A percentile compares a stretch with the other conserved stretches of the same genome.
Conservation (phyloP, 2,797 vertebrate species). For the Argentina silus region DNA sequence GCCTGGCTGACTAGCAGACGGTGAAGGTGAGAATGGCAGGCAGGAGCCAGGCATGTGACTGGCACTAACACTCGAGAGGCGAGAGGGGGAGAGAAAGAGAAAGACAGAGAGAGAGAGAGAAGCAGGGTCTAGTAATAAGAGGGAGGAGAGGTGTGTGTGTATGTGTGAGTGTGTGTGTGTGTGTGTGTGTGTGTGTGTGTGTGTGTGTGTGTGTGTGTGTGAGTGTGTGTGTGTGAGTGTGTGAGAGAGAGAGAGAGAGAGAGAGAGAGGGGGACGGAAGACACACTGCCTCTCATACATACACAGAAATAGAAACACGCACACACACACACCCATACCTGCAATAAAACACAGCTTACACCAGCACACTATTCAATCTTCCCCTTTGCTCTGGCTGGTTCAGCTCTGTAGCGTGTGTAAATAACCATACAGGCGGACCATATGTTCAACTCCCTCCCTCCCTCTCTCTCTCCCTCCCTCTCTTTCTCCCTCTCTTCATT, state of each 20-base stretch:
- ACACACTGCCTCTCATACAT: neutral
- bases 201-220: neutral
- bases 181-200: neutral
- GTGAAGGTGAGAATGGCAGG: conserved; percentile 25
- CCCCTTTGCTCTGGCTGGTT: neutral
- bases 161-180: neutral
- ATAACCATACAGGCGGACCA: conserved; percentile 32
- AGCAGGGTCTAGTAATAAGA: conserved; percentile 27
- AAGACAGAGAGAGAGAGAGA: conserved; percentile 23
- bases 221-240: neutral
- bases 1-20: neutral
- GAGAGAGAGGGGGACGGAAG: too few relatives aligned
- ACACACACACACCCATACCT: conserved; percentile 21
- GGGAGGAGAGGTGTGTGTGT: neutral
- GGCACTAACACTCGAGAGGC: conserved; percentile 19
- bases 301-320: conserved; percentile 5
- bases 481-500: neutral
- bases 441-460: conserved; percentile 23
- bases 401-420: conserved; percentile 23
- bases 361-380: conserved; percentile 29
- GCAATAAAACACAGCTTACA: conserved; percentile 23
- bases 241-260: neutral
- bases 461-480: conserved; percentile 7
- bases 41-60: conserved; percentile 42
- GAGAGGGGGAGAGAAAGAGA: conserved; percentile 16